Conservation (phyloP, 35 echinoderm and acorn worm genomes). For the Heliocidaris erythrogramma region DNA sequence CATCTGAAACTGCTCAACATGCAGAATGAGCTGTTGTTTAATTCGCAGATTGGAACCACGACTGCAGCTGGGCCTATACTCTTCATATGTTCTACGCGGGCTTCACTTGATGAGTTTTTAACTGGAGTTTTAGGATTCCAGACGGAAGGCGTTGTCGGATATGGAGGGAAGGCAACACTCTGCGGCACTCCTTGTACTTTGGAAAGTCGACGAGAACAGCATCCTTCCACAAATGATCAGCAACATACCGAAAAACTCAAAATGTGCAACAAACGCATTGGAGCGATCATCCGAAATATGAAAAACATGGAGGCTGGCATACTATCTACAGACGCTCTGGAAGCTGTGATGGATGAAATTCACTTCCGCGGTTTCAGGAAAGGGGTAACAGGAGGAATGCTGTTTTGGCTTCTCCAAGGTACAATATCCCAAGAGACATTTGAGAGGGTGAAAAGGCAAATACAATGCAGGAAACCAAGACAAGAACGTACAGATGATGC, state of each 20-base stretch:
- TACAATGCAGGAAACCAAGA: no score
- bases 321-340: conserved; percentile 8
- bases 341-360: conserved; percentile 15
- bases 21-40: no score
- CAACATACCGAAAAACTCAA: no score
- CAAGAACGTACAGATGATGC: no score
- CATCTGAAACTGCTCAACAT: background rate
- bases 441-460: background rate
- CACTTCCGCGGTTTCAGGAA: conserved; percentile 47
- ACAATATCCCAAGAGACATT: conserved; percentile 42
- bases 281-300: no score
- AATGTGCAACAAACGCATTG: no score
- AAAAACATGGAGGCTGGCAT: no score
- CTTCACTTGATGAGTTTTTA: conserved; percentile 91
- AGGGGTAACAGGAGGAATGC: background rate
- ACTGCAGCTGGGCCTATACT: conserved; percentile 61
- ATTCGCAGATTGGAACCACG: no score
- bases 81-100: conserved; percentile 78
- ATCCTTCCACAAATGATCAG: no score
- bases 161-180: conserved; percentile 33
- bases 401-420: conserved; percentile 48
- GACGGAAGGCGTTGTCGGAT: conserved; percentile 64
- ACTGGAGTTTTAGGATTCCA: conserved; percentile 72
- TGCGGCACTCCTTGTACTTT: no score
- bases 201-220: no score